Conservation (phyloP, 2,113 vertebrate species). For the Chlorodrepanis virens region DNA sequence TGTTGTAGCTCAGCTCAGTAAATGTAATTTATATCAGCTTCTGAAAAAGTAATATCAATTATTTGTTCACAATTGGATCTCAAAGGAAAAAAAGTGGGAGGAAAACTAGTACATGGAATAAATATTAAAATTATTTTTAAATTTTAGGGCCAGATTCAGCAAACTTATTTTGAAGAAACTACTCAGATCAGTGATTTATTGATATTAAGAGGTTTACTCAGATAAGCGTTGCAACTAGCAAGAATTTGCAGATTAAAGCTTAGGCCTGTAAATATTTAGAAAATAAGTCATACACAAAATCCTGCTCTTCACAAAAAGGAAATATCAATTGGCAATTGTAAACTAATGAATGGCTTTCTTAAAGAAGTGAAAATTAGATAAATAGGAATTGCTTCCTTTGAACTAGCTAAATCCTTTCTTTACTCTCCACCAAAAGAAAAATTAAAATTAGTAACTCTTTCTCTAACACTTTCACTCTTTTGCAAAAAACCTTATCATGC, state of each 20-base stretch:
- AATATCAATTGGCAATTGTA: not conserved
- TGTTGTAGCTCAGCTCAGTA: not conserved
- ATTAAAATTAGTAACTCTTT: not conserved
- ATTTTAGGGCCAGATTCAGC: not conserved
- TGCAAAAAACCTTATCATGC: conserved; percentile 35
- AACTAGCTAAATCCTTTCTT: conserved; percentile 29
- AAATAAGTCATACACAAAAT: not conserved
- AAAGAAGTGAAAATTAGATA: not conserved
- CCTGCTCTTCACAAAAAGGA: not conserved
- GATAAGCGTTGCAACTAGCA: not conserved
- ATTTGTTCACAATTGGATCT: not conserved
- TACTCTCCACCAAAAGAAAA: not conserved
- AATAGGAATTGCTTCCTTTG: conserved; percentile 4
- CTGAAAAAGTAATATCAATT: conserved; percentile 12
- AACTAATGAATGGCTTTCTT: not conserved
- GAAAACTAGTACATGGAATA: not conserved
- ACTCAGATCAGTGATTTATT: not conserved
- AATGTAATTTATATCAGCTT: conserved; percentile 12
- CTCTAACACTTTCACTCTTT: conserved; percentile 15
- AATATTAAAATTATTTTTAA: not conserved
- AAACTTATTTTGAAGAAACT: not conserved
- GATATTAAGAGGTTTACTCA: not conserved
- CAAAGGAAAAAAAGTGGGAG: not conserved
- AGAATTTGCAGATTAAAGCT: not conserved
- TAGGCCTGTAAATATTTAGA: not conserved